A percentile compares a stretch with the other conserved stretches of the same genome.
phyloP scores from a whole-genome alignment of 1,140 invertebrate genomes.

The Teleopsis dalmanni region DNA sequence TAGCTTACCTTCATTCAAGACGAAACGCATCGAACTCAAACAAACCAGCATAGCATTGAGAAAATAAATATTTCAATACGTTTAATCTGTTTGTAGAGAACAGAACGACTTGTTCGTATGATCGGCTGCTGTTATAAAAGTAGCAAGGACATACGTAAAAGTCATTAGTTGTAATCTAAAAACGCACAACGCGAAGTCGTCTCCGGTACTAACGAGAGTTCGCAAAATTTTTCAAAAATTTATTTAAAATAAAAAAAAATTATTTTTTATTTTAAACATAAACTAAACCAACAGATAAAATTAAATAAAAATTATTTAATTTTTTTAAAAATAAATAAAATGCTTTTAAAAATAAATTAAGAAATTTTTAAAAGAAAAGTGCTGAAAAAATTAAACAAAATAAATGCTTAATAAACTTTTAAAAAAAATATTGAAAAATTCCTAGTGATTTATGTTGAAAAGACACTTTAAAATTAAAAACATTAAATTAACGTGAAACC shows the following conservation, averaged over 20 bases:
- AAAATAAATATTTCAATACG: too few species aligned
- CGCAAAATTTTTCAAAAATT: constrained; percentile 5
- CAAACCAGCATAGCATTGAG: too few species aligned
- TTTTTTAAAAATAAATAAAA: not conserved
- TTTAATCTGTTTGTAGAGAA: too few species aligned
- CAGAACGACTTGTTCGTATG: too few species aligned
- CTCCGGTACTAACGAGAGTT: constrained; percentile 13
- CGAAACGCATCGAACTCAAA: too few species aligned
- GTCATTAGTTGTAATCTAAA: constrained; percentile 45
- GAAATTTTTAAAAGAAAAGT: constrained; percentile 1
- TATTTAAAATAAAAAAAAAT: constrained; percentile 11
- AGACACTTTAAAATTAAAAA: not conserved
- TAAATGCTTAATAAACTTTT: constrained; percentile 10
- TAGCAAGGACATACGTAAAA: constrained; percentile 44
- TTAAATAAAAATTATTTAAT: constrained; percentile 1
- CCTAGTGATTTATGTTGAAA: not conserved
- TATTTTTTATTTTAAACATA: constrained; percentile 4
- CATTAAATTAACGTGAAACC: not conserved
- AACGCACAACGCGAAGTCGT: constrained; percentile 44
- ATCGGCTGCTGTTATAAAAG: constrained; percentile 41
- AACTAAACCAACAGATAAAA: not conserved
- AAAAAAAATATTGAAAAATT: constrained; percentile 5
- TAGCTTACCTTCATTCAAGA: too few species aligned
- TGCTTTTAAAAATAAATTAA: not conserved
- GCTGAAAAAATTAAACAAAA: not conserved